Percentiles rank a stretch among this genome's conserved stretches.
Evolutionary conservation across 2,888 invertebrate species (phyloP).

Genomic region (Trissonchulus sp.): DNA sequence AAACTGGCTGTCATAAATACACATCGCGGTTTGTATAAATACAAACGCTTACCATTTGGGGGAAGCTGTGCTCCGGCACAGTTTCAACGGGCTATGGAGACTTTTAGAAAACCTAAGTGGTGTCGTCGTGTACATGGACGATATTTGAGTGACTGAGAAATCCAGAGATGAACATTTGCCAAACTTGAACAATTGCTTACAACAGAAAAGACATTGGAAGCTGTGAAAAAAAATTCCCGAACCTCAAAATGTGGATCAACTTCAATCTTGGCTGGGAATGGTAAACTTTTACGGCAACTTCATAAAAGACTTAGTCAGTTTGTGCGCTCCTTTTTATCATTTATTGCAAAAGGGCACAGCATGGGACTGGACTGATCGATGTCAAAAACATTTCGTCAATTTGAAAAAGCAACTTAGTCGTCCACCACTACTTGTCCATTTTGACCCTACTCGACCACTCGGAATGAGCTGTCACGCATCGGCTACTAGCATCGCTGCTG

Average conservation of each 20-base stretch:
- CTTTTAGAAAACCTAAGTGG: not conserved
- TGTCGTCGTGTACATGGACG: not conserved
- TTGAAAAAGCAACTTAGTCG: not conserved
- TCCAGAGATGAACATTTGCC: not conserved
- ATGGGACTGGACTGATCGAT: not conserved
- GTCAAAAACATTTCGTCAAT: not conserved
- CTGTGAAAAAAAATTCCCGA: no score
- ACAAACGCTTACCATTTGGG: slow-evolving; percentile 1
- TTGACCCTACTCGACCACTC: not conserved
- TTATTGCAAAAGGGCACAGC: not conserved
- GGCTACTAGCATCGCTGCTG: not conserved
- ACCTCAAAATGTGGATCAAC: no score
- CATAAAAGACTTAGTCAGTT: not conserved
- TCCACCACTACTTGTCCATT: not conserved
- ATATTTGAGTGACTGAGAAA: slow-evolving; percentile 34
- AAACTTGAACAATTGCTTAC: not conserved
- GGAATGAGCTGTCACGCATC: not conserved
- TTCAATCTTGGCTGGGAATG: no score
- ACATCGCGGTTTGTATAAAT: slow-evolving; percentile 35
- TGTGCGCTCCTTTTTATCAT: not conserved
- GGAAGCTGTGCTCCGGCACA: not conserved
- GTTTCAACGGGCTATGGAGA: not conserved
- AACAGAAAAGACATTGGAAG: not conserved
- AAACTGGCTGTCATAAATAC: slow-evolving; percentile 45
- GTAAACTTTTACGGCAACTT: slow-evolving; percentile 11